Conservation (phyloP, 2,888 invertebrate genomes). For the Erebia palarica region DNA sequence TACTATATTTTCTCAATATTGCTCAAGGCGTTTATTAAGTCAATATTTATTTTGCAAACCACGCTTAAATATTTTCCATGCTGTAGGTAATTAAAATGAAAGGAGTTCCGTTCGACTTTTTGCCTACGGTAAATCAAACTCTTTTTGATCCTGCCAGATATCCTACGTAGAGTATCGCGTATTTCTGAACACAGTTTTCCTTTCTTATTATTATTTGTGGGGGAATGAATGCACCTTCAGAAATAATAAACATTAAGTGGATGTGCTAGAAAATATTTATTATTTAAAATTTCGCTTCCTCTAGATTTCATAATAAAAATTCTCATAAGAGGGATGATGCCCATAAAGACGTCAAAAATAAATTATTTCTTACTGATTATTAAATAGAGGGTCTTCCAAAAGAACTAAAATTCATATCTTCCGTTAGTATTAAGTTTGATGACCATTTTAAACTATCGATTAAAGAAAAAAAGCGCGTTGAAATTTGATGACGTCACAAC, state of each 20-base stretch:
- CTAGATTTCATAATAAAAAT: too few relatives aligned
- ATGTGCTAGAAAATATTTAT: conserved; percentile 8
- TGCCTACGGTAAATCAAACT: conserved; percentile 24
- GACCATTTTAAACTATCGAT: too few relatives aligned
- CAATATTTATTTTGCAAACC: not conserved
- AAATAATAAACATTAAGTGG: conserved; percentile 8
- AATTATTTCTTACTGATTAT: too few relatives aligned
- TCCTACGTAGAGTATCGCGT: conserved; percentile 12
- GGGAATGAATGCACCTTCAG: conserved; percentile 26
- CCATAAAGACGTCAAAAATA: too few relatives aligned
- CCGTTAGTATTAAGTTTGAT: too few relatives aligned
- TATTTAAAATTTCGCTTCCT: not conserved
- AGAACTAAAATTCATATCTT: too few relatives aligned
- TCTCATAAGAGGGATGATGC: too few relatives aligned
- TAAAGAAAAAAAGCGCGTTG: too few relatives aligned
- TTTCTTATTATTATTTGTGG: conserved; percentile 25
- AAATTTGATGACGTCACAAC: too few relatives aligned
- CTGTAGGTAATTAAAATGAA: conserved; percentile 11
- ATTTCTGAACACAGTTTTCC: conserved; percentile 23
- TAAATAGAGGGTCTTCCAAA: too few relatives aligned
- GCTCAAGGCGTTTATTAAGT: too few relatives aligned
- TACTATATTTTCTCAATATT: too few relatives aligned
- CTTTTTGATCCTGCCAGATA: conserved; percentile 20
- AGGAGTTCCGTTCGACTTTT: conserved; percentile 4
- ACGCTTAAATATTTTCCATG: not conserved